Percentiles rank a stretch among this genome's conserved stretches.
Conservation (phyloP, 2,113 vertebrate genomes). For the Neotoma lepida region DNA sequence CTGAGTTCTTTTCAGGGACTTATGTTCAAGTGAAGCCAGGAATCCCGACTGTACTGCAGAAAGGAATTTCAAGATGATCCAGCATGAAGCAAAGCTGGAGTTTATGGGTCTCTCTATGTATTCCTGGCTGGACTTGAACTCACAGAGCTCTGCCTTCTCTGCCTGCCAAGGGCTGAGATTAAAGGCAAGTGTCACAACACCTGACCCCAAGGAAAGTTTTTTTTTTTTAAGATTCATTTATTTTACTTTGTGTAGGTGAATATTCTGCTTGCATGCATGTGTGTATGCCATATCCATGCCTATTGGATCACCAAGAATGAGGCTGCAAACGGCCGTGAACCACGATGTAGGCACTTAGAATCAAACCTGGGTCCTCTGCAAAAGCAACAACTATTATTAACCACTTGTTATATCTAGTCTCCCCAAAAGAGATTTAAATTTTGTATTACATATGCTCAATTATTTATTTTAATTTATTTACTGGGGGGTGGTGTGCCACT, state of each 20-base stretch:
- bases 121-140: not conserved
- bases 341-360: not conserved
- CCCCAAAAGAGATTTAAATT: not conserved
- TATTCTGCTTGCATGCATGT: not conserved
- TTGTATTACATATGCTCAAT: not conserved
- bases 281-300: not conserved
- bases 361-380: not conserved
- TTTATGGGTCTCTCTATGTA: not conserved
- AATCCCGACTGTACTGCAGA: not conserved
- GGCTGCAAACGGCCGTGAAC: too few species aligned
- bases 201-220: not conserved
- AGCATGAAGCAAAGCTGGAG: not conserved
- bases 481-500: too few species aligned
- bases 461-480: not conserved
- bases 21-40: not conserved
- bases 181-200: not conserved
- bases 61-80: not conserved
- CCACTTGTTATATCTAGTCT: not conserved
- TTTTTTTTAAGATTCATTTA: not conserved
- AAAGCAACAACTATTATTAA: not conserved
- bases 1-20: not conserved
- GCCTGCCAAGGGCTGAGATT: not conserved
- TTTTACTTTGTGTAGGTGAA: not conserved
- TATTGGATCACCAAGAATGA: not conserved
- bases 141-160: not conserved